Evolutionary conservation across 2,797 vertebrate genomes (phyloP).

Genomic region (Petrocephalus schoutedeni): DNA sequence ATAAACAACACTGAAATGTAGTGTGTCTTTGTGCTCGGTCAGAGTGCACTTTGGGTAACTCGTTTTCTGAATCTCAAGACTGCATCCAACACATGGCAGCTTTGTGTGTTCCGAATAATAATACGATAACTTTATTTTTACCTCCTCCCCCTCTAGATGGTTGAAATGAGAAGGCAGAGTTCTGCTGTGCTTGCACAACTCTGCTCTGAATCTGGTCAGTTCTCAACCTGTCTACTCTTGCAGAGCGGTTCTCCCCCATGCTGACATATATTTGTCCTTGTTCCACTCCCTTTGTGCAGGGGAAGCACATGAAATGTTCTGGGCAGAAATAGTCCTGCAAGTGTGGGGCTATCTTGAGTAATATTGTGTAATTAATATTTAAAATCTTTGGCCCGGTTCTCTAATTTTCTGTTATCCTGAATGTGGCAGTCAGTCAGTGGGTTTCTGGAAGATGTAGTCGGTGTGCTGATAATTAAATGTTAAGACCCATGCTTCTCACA

Average conservation of each 20-base stretch:
- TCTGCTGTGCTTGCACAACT: background rate
- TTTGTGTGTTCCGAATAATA: background rate
- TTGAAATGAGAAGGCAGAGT: background rate
- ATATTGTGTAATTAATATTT: conserved; percentile 1
- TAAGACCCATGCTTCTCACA: background rate
- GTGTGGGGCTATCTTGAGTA: background rate
- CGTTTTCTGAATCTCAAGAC: background rate
- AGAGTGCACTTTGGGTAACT: background rate
- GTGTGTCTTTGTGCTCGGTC: background rate
- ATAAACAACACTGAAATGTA: background rate
- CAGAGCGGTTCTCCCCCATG: background rate
- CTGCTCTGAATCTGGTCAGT: background rate
- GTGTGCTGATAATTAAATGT: background rate
- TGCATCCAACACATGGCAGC: background rate
- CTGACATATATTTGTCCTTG: background rate
- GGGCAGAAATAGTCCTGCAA: background rate
- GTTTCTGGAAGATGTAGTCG: background rate
- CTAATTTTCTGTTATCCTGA: conserved; percentile 5
- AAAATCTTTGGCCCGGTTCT: background rate
- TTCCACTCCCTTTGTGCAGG: conserved; percentile 2
- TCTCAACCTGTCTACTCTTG: background rate
- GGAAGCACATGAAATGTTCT: background rate
- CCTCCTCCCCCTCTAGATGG: background rate
- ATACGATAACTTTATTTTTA: background rate
- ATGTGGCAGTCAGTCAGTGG: background rate